These are phyloP conservation scores for Danio albolineatus DNA, from an alignment of 2,797 vertebrate genomes.

Conservation along the genomic window DNA sequence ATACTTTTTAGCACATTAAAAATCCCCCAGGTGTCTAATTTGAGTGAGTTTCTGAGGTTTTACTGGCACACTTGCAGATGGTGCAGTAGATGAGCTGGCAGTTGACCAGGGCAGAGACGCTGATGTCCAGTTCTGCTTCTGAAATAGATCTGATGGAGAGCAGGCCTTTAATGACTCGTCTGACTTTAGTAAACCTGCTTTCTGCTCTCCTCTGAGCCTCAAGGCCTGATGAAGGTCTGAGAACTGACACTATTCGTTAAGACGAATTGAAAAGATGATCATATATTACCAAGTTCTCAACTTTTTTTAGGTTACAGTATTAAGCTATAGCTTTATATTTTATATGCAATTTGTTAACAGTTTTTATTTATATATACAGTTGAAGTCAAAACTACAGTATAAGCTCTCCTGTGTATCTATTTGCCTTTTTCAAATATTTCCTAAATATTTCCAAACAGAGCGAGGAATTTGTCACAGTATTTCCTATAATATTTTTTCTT, in stretches of 20 bases:
- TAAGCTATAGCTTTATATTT: background rate
- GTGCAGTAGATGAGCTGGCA: conserved; percentile 59
- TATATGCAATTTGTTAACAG: too few species aligned
- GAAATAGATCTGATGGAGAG: conserved; percentile 43
- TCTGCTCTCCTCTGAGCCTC: background rate
- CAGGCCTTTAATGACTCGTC: conserved; percentile 28
- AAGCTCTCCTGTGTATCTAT: too few species aligned
- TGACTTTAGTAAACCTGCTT: conserved; percentile 5
- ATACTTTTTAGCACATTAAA: too few species aligned
- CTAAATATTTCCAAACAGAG: too few species aligned
- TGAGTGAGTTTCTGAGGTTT: background rate
- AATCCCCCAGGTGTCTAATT: background rate
- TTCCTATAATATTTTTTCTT: too few species aligned
- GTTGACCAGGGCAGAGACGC: conserved; percentile 28
- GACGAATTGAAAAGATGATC: background rate
- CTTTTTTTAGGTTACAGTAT: background rate
- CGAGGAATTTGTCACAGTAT: too few species aligned
- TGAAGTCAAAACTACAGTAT: too few species aligned
- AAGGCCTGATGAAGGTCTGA: background rate
- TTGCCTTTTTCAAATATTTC: too few species aligned
- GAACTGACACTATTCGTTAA: background rate
- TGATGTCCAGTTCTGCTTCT: conserved; percentile 45
- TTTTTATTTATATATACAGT: too few species aligned
- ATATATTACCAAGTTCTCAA: background rate
- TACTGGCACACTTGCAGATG: conserved; percentile 47